phyloP scores from a whole-genome alignment of 2,113 vertebrate genomes.

The Alethe diademata region DNA sequence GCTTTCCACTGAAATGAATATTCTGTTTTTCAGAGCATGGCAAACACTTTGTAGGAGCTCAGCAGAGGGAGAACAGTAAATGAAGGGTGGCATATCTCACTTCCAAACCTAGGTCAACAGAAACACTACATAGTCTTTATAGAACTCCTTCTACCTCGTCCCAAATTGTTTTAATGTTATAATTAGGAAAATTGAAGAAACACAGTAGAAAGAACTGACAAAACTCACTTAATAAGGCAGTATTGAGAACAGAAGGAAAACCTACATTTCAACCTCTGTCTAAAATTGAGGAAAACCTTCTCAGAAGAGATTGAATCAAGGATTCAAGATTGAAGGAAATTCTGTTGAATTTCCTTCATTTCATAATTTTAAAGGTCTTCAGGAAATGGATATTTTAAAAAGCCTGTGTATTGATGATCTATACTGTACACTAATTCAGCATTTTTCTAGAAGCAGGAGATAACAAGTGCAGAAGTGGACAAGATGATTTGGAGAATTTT shows the following conservation, averaged over 20 bases:
- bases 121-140: neutral
- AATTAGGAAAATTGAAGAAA: neutral
- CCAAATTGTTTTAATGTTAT: neutral
- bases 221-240: neutral
- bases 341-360: neutral
- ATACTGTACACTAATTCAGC: neutral
- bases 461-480: neutral
- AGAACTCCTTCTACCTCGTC: neutral
- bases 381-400: neutral
- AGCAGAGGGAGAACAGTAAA: neutral
- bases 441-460: neutral
- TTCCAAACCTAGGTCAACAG: neutral
- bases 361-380: neutral
- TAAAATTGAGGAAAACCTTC: neutral
- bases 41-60: neutral
- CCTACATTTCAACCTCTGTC: neutral
- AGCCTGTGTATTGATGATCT: neutral
- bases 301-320: neutral
- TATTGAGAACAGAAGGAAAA: neutral
- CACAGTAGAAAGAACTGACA: fast-evolving
- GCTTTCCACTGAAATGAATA: neutral
- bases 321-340: too few species aligned
- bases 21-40: neutral
- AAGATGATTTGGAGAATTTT: neutral
- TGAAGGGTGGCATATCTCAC: fast-evolving